Percentiles rank a stretch among this genome's conserved stretches.
Evolutionary conservation across 2,888 invertebrate species (phyloP).

Genomic region (Sphinx pinastri): DNA sequence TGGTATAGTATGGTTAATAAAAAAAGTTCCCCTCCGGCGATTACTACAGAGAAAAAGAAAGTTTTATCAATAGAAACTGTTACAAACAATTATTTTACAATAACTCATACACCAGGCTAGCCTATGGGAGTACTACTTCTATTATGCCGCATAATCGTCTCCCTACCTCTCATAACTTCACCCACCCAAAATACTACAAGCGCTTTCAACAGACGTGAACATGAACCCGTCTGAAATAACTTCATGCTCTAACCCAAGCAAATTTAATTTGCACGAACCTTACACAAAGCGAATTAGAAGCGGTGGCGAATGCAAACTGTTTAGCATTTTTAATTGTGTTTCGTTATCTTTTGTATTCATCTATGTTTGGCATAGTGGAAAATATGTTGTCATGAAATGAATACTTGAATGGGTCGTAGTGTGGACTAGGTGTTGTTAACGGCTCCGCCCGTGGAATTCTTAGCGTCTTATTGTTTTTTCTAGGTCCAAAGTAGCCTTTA

Average conservation of each 20-base stretch:
- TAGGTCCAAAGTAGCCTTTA: no score
- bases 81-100: no score
- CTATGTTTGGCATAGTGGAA: neutral
- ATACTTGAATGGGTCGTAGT: neutral
- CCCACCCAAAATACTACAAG: conserved; percentile 1
- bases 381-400: neutral
- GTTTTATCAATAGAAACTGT: no score
- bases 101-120: no score
- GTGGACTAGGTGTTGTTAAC: neutral
- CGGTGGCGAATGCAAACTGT: neutral
- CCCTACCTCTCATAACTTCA: neutral
- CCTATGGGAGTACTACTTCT: no score
- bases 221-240: conserved; percentile 24
- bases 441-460: no score
- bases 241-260: conserved; percentile 34
- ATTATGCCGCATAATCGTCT: neutral
- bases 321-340: conserved; percentile 21
- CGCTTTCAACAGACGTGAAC: conserved; percentile 21
- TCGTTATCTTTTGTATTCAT: conserved; percentile 5
- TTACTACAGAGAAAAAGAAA: no score
- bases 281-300: conserved; percentile 24
- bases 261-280: conserved; percentile 35
- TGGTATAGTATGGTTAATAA: no score
- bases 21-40: no score
- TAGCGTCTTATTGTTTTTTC: no score